Evolutionary conservation across 2,888 invertebrate species (phyloP).

Genomic region (Podabrus alpinus): DNA sequence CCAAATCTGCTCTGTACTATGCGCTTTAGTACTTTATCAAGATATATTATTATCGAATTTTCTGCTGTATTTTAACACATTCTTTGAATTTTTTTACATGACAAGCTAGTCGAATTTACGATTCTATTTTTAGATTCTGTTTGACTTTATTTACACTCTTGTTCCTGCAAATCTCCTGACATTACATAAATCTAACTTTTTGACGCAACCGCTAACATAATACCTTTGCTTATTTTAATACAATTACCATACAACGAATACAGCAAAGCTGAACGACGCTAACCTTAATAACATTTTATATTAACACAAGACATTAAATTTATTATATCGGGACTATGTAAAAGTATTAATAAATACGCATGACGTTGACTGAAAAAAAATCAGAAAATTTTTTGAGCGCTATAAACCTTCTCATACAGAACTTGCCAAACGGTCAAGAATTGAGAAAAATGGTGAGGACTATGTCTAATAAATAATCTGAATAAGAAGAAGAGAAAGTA

Average conservation of each 20-base stretch:
- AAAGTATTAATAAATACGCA: no score
- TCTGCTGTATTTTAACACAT: slow-evolving; percentile 7
- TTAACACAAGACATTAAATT: neutral
- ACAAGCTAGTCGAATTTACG: neutral
- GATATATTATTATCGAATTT: slow-evolving; percentile 12
- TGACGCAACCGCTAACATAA: neutral
- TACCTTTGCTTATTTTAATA: neutral
- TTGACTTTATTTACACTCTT: slow-evolving; percentile 2
- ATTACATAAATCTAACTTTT: slow-evolving; percentile 3
- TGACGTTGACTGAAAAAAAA: no score
- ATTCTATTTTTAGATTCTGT: slow-evolving; percentile 1
- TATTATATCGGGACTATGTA: neutral
- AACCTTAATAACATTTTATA: neutral
- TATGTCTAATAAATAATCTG: no score
- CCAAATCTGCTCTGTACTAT: neutral
- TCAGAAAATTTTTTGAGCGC: no score
- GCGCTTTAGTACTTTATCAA: slow-evolving; percentile 6
- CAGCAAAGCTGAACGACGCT: neutral
- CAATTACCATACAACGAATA: neutral
- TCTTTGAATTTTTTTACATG: slow-evolving; percentile 1
- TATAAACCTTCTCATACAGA: no score
- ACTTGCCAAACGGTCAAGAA: no score
- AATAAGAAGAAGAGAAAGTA: no score
- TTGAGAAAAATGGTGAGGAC: no score
- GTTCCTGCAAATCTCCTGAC: neutral